These are phyloP conservation scores for Drosophila burlai DNA, from an alignment of 1,140 invertebrate genomes.

Conservation along the genomic window DNA sequence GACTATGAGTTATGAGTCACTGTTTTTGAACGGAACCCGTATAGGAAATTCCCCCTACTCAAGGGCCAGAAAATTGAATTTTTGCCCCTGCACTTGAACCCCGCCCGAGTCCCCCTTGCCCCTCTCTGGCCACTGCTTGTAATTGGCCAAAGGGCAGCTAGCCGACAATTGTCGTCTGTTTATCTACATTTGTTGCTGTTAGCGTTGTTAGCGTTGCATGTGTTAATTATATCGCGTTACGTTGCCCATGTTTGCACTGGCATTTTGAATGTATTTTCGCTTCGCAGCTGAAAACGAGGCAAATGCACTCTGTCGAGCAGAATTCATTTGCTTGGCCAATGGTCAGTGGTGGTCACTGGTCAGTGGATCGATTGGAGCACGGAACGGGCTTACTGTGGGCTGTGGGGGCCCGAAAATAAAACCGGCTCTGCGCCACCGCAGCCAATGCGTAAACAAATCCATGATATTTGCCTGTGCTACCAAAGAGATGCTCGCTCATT, in stretches of 20 bases:
- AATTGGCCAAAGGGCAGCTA: constrained; percentile 69
- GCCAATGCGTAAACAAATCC: constrained; percentile 64
- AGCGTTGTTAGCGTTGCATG: constrained; percentile 28
- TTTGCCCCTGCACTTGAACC: constrained; percentile 40
- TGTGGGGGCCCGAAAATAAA: constrained; percentile 41
- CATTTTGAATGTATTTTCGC: constrained; percentile 39
- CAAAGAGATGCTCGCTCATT: constrained; percentile 46
- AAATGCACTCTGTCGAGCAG: constrained; percentile 46
- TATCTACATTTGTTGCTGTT: constrained; percentile 41
- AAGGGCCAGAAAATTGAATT: constrained; percentile 35
- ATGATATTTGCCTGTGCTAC: constrained; percentile 51
- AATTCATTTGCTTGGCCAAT: constrained; percentile 34
- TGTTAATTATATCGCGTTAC: constrained; percentile 60
- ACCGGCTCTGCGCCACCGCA: constrained; percentile 54
- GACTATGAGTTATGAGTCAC: constrained; percentile 39
- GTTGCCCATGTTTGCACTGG: constrained; percentile 41
- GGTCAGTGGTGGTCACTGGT: constrained; percentile 25
- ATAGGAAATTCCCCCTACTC: constrained; percentile 35
- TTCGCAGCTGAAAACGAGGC: constrained; percentile 25
- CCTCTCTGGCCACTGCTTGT: constrained; percentile 11
- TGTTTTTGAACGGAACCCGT: neutral
- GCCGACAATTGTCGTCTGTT: constrained; percentile 52
- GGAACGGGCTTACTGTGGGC: constrained; percentile 4
- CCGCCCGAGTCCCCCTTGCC: neutral
- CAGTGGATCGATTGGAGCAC: constrained; percentile 44